phyloP scores from a whole-genome alignment of 2,797 vertebrate genomes.

The Carcharodon carcharias region DNA sequence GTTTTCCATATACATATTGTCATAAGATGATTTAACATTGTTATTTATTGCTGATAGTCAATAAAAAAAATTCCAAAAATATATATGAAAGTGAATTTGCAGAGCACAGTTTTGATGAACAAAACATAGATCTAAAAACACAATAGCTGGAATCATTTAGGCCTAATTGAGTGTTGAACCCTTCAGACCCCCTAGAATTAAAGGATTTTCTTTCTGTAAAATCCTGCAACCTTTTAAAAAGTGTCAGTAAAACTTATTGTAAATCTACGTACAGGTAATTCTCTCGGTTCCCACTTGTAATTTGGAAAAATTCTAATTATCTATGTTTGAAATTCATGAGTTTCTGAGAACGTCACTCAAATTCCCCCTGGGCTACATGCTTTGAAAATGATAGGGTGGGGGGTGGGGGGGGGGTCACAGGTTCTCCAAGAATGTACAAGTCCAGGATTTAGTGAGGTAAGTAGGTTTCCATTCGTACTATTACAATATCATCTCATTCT shows the following conservation, averaged over 20 bases:
- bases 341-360: conserved; percentile 7
- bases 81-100: not conserved
- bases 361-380: not conserved
- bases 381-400: not conserved
- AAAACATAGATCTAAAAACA: not conserved
- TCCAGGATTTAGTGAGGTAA: conserved; percentile 17
- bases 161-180: not conserved
- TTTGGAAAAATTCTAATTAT: conserved; percentile 31
- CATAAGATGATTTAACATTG: not conserved
- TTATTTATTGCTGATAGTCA: not conserved
- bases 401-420: not conserved
- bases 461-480: conserved; percentile 7
- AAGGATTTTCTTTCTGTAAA: not conserved
- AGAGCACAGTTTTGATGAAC: not conserved
- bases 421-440: not conserved
- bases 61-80: not conserved
- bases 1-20: not conserved
- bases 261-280: conserved; percentile 13
- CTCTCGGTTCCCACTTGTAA: conserved; percentile 13
- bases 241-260: conserved; percentile 13
- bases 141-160: not conserved
- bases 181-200: not conserved
- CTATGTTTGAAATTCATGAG: conserved; percentile 27
- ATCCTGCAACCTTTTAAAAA: conserved; percentile 28
- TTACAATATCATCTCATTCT: not conserved